Conservation (phyloP, 2,888 invertebrate genomes). For the Chloroclysta siterata region DNA sequence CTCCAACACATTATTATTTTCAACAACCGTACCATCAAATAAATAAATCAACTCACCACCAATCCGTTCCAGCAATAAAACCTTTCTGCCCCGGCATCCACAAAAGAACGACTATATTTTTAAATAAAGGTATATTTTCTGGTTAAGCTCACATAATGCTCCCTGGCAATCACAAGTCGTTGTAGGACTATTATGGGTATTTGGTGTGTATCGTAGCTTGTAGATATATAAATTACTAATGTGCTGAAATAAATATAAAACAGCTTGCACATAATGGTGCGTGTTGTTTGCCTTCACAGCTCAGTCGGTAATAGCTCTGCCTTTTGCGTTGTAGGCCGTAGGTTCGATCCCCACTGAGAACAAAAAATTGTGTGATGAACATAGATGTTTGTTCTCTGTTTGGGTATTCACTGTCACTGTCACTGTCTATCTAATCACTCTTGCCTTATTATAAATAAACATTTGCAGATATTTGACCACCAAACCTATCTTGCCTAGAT, state of each 20-base stretch:
- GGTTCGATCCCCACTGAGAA: too few relatives aligned
- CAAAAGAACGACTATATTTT: constrained; percentile 52
- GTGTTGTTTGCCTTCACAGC: too few relatives aligned
- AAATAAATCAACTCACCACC: constrained; percentile 39
- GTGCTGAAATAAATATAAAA: constrained; percentile 56
- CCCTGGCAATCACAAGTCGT: constrained; percentile 66
- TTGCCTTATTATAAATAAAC: too few relatives aligned
- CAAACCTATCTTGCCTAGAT: too few relatives aligned
- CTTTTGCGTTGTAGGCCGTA: too few relatives aligned
- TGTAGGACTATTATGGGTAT: constrained; percentile 65
- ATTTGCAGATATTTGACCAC: too few relatives aligned
- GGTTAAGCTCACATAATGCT: constrained; percentile 62
- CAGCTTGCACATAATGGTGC: constrained; percentile 38
- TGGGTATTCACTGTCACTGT: too few relatives aligned
- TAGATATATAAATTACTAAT: constrained; percentile 71
- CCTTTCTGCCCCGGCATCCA: constrained; percentile 27
- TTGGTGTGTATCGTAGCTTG: constrained; percentile 57
- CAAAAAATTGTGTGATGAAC: too few relatives aligned
- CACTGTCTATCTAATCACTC: too few relatives aligned
- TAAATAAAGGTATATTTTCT: constrained; percentile 60
- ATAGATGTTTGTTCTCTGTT: too few relatives aligned
- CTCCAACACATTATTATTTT: too few relatives aligned
- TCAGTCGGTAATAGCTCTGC: too few relatives aligned
- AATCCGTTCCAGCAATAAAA: constrained; percentile 33
- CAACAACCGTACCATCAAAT: constrained; percentile 6